phyloP scores from a whole-genome alignment of 1,140 invertebrate genomes.

The Lordiphosa stackelbergi region DNA sequence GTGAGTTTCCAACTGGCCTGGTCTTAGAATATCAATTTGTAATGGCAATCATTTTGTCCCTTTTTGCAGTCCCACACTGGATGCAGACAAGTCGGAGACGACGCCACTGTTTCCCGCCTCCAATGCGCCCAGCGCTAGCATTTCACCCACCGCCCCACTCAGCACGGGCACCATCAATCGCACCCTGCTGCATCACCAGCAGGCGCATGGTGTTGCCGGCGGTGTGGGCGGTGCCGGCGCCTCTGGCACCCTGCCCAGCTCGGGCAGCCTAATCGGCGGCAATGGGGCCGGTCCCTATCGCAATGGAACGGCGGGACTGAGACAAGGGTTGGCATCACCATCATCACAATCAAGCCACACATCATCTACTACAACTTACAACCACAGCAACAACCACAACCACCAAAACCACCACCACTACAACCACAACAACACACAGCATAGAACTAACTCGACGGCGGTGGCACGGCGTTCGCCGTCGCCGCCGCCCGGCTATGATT shows the following conservation, averaged over 20 bases:
- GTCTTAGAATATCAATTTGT: too few relatives aligned
- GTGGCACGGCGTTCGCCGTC: conserved; percentile 61
- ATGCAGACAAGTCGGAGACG: conserved; percentile 72
- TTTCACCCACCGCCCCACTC: conserved; percentile 69
- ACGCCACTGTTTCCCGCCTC: conserved; percentile 71
- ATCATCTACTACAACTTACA: conserved; percentile 58
- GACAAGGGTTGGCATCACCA: conserved; percentile 76
- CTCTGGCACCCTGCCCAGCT: conserved; percentile 43
- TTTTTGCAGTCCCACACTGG: conserved; percentile 48
- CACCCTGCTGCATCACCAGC: conserved; percentile 75
- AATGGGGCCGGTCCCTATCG: conserved; percentile 53
- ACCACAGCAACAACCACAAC: conserved; percentile 40
- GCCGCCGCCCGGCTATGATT: conserved; percentile 77
- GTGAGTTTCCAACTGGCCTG: conserved; percentile 22
- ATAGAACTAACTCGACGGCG: conserved; percentile 69
- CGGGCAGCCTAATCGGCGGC: conserved; percentile 34
- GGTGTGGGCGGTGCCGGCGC: conserved; percentile 30
- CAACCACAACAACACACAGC: conserved; percentile 56
- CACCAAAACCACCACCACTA: conserved; percentile 27
- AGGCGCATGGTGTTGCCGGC: conserved; percentile 43
- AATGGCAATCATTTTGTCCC: neutral
- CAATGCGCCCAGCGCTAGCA: conserved; percentile 70
- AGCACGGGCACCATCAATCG: conserved; percentile 75
- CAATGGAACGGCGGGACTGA: conserved; percentile 66
- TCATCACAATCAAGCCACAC: conserved; percentile 65